phyloP scores from a whole-genome alignment of 2,797 vertebrate genomes.

The Trematomus bernacchii region DNA sequence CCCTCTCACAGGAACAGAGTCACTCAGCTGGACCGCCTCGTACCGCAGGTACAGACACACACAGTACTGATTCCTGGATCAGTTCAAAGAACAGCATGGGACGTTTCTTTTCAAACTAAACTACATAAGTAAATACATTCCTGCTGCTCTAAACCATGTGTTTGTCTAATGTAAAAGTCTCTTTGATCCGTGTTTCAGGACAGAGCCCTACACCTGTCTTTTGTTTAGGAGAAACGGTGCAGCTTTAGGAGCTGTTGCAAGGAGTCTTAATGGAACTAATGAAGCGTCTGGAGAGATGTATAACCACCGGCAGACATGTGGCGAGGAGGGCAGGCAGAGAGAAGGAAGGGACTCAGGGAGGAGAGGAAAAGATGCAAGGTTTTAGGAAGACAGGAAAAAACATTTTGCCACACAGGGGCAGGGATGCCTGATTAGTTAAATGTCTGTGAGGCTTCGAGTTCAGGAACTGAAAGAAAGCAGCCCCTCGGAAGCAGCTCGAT shows the following conservation, averaged over 20 bases:
- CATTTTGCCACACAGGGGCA: constrained; percentile 40
- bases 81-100: constrained; percentile 1
- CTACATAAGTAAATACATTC: constrained; percentile 2
- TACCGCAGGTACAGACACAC: constrained; percentile 89
- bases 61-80: background rate
- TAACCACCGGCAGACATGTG: constrained; percentile 58
- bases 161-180: constrained; percentile 29
- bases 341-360: constrained; percentile 38
- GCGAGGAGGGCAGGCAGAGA: constrained; percentile 37
- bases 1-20: constrained; percentile 92
- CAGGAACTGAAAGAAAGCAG: constrained; percentile 49
- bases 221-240: constrained; percentile 33
- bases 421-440: constrained; percentile 44
- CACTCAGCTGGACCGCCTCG: constrained; percentile 88
- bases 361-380: constrained; percentile 48
- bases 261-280: constrained; percentile 69
- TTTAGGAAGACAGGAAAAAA: constrained; percentile 52
- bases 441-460: constrained; percentile 38
- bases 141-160: constrained; percentile 8
- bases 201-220: constrained; percentile 21
- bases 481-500: constrained; percentile 29
- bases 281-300: constrained; percentile 68
- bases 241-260: constrained; percentile 52
- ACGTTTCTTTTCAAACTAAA: background rate
- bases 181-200: constrained; percentile 26